Conservation (phyloP, 1,140 invertebrate species). For the Hycleus cichorii region DNA sequence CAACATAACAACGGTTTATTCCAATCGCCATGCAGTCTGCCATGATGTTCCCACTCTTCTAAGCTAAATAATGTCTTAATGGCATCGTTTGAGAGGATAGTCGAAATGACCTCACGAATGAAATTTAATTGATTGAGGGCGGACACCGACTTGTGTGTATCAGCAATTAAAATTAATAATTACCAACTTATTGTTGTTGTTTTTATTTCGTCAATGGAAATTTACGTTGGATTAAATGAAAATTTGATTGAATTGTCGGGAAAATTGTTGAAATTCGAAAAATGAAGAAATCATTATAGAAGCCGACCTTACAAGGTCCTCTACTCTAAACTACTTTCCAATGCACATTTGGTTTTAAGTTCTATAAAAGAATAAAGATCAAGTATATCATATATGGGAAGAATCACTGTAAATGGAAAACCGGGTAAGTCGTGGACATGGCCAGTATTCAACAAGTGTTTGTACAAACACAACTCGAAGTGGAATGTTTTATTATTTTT, state of each 20-base stretch:
- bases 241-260: too few relatives aligned
- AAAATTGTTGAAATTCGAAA: too few relatives aligned
- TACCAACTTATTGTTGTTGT: too few relatives aligned
- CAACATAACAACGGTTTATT: too few relatives aligned
- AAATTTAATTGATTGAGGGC: too few relatives aligned
- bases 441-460: constrained; percentile 24
- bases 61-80: constrained; percentile 1
- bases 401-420: constrained; percentile 45
- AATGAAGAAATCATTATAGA: constrained; percentile 29
- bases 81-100: constrained; percentile 1
- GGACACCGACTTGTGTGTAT: too few relatives aligned
- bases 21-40: too few relatives aligned
- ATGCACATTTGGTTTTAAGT: constrained; percentile 36
- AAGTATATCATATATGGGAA: constrained; percentile 44
- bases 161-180: too few relatives aligned
- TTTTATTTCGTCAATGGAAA: too few relatives aligned
- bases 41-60: too few relatives aligned
- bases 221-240: too few relatives aligned
- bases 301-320: constrained; percentile 39
- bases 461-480: neutral
- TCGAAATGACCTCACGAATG: neutral
- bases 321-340: constrained; percentile 37
- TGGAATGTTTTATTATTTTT: neutral
- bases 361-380: constrained; percentile 43
- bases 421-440: constrained; percentile 38